phyloP scores from a whole-genome alignment of 2,888 invertebrate species.

The Acleris laterana region DNA sequence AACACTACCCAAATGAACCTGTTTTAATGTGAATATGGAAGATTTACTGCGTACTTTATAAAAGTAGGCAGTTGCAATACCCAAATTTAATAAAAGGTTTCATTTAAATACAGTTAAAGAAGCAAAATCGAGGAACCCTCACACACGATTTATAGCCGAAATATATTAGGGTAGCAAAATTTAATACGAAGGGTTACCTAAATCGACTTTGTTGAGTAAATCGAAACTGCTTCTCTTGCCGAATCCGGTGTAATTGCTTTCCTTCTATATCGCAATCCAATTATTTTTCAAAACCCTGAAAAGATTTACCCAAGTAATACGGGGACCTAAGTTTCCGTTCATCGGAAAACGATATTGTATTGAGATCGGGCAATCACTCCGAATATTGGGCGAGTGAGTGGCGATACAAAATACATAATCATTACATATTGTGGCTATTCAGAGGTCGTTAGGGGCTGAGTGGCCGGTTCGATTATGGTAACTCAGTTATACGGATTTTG shows the following conservation, averaged over 20 bases:
- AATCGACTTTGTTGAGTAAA: slow-evolving; percentile 69
- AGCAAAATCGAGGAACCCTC: slow-evolving; percentile 60
- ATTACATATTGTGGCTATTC: slow-evolving; percentile 7
- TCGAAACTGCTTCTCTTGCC: slow-evolving; percentile 71
- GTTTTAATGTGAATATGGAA: not conserved
- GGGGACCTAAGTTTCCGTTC: slow-evolving; percentile 59
- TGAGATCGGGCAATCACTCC: slow-evolving; percentile 30
- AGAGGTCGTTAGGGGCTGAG: slow-evolving; percentile 12
- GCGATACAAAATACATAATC: slow-evolving; percentile 14
- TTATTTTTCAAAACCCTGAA: slow-evolving; percentile 79
- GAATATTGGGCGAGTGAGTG: slow-evolving; percentile 27
- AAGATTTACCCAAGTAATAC: slow-evolving; percentile 68
- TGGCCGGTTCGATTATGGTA: no score
- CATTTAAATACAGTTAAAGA: slow-evolving; percentile 63
- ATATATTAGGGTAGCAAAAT: slow-evolving; percentile 62
- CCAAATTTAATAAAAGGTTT: slow-evolving; percentile 48
- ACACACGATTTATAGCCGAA: slow-evolving; percentile 65
- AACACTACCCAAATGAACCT: not conserved
- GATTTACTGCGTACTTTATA: not conserved
- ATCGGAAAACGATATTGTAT: slow-evolving; percentile 74
- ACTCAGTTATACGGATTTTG: no score
- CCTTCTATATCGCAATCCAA: slow-evolving; percentile 76
- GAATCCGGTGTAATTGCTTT: slow-evolving; percentile 73
- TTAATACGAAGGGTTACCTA: slow-evolving; percentile 70
- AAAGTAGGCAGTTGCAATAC: slow-evolving; percentile 8